Percentiles rank a stretch among this genome's conserved stretches.
Conservation (phyloP, 2,888 invertebrate genomes). For the Scotopteryx bipunctaria region DNA sequence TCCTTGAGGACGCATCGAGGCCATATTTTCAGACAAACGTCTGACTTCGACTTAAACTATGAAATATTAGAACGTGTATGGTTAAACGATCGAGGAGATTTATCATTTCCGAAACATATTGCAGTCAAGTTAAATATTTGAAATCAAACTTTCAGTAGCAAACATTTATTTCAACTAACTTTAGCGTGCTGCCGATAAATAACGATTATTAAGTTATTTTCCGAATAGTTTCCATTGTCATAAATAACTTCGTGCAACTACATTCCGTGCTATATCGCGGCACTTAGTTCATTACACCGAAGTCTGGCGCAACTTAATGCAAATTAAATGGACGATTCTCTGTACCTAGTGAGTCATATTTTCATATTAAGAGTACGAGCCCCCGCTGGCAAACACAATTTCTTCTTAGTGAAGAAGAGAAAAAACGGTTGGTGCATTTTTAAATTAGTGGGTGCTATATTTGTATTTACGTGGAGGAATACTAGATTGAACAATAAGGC, state of each 20-base stretch:
- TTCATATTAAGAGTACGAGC: conserved; percentile 69
- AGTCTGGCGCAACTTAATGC: conserved; percentile 54
- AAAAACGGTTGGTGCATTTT: conserved; percentile 33
- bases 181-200: conserved; percentile 22
- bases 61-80: conserved; percentile 36
- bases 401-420: conserved; percentile 53
- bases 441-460: conserved; percentile 18
- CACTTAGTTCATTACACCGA: conserved; percentile 46
- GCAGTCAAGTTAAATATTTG: conserved; percentile 2
- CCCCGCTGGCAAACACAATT: conserved; percentile 70
- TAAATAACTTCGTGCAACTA: conserved; percentile 30
- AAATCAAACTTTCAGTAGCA: conserved; percentile 16
- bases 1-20: conserved; percentile 46
- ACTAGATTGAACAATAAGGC: neutral
- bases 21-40: conserved; percentile 48
- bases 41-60: conserved; percentile 40
- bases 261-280: conserved; percentile 38
- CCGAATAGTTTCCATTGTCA: conserved; percentile 27
- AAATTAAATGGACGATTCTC: conserved; percentile 70
- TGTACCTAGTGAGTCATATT: conserved; percentile 69
- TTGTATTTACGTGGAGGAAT: conserved; percentile 2
- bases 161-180: conserved; percentile 23
- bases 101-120: conserved; percentile 24
- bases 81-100: conserved; percentile 23
- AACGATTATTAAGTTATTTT: conserved; percentile 28